Evolutionary conservation across 2,113 vertebrate species (phyloP), one percentile per base, ranked within the genome.

Genomic region (Protobothrops flavoviridis): DNA sequence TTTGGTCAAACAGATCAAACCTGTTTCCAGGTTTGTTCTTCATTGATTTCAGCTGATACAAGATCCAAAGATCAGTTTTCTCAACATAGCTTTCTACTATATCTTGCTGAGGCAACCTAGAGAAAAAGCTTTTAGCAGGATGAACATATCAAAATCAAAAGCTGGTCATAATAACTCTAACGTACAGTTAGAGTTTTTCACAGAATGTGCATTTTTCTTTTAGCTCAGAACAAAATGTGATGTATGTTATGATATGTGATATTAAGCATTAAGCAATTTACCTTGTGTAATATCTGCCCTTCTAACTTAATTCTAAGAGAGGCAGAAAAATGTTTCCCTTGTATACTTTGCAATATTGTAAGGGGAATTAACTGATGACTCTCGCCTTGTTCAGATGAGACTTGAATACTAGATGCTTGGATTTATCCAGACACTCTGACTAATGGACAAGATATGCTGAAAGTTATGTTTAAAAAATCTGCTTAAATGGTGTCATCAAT

Each of bases 51-150:
- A 93, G 33, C 26, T 85, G 69, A 85, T 85, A 29, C 61, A 89
- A 89, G 87, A 89, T 92, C 87, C 3, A 23, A 88, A 88, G 57
- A 53, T 81, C 29, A 21, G 92, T 23, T 89, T 81, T 92, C 87
- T 29, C 89, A 45, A 39, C 88, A 50, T 59, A 88, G 20, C 26
- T 89, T 90, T 85, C 24, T 89, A 57, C 13, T 57, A 10, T 50
- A 20, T 20, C 64, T 93, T 89, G 87, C 43, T 85, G 87, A 48
- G 33, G 81, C 23, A 52, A 53, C 45, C 55, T 21, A 26, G 57
- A 39, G 56, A 88, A 69, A 50, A 57, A 26, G 52, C 52, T 33
- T 64, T 48, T 69, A 89, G 88, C 20, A 89, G 53, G 88, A 48
- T 48, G 43, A 43, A 50, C 17, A 85, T 59, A 57, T 48, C 23